A percentile compares a stretch with the other conserved stretches of the same genome.
Conservation (phyloP, 2,797 vertebrate genomes). For the Cephalopachus bancanus region DNA sequence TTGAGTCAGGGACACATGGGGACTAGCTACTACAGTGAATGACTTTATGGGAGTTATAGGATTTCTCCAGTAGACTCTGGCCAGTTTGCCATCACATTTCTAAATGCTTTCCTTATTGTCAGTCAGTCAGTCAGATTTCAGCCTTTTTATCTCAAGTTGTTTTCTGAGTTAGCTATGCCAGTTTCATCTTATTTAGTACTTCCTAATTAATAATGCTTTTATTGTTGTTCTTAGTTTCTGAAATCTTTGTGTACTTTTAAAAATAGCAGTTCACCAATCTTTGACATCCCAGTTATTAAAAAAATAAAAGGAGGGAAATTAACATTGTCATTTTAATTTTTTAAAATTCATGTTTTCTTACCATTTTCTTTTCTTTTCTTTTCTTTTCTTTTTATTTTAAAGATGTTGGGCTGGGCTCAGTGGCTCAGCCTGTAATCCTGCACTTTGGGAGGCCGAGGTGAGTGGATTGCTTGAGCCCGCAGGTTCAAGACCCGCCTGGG, state of each 20-base stretch:
- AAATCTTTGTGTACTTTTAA: not conserved
- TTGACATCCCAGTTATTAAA: constrained; percentile 26
- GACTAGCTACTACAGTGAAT: not conserved
- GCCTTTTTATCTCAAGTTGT: not conserved
- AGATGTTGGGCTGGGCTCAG: no score
- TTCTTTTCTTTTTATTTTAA: not conserved
- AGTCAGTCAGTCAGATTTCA: not conserved
- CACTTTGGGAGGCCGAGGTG: no score
- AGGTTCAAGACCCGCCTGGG: no score
- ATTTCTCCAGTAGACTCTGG: not conserved
- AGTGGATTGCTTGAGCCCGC: no score
- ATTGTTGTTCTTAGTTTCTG: not conserved
- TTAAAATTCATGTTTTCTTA: not conserved
- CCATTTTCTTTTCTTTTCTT: not conserved
- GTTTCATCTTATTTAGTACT: not conserved
- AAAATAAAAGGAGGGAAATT: not conserved
- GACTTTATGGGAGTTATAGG: not conserved
- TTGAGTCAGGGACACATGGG: not conserved
- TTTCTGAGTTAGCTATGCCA: not conserved
- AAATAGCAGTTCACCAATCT: not conserved
- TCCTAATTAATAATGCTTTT: not conserved
- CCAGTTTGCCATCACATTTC: not conserved
- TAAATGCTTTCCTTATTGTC: not conserved
- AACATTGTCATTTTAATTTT: constrained; percentile 6
- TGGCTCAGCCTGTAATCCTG: not conserved